phyloP scores from a whole-genome alignment of 2,113 vertebrate genomes.

The Atlantisia rogersi region DNA sequence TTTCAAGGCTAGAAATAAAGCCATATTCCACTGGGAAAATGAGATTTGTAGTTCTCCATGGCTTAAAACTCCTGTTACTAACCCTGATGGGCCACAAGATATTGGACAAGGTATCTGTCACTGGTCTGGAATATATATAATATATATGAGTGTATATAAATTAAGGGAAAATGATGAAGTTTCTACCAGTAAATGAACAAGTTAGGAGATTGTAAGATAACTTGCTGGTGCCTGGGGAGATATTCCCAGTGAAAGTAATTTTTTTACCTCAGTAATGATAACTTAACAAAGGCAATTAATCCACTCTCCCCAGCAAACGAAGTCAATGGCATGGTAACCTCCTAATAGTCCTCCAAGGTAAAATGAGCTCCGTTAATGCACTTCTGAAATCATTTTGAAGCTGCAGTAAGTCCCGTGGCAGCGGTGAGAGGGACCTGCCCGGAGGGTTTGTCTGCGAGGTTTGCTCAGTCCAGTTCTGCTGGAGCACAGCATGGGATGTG shows the following conservation, averaged over 20 bases:
- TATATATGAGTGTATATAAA: constrained; percentile 11
- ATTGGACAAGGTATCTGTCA: constrained; percentile 8
- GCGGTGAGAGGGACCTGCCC: background rate
- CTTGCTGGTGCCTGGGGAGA: background rate
- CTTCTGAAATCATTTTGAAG: background rate
- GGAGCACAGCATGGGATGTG: fast-evolving
- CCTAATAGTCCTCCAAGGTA: background rate
- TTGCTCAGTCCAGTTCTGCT: fast-evolving
- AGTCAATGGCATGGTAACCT: background rate
- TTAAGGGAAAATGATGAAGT: constrained; percentile 1
- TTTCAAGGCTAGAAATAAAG: constrained; percentile 67
- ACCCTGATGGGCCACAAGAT: constrained; percentile 24
- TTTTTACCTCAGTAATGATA: constrained; percentile 8
- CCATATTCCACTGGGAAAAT: constrained; percentile 49
- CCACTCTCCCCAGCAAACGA: background rate
- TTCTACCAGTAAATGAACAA: constrained; percentile 14
- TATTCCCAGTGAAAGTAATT: background rate
- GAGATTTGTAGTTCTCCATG: constrained; percentile 59
- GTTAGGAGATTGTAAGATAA: constrained; percentile 4
- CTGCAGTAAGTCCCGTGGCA: background rate
- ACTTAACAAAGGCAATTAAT: constrained; percentile 58
- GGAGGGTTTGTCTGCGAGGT: background rate
- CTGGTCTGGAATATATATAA: background rate
- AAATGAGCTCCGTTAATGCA: background rate
- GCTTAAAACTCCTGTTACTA: constrained; percentile 36